A percentile compares a stretch with the other conserved stretches of the same genome.
phyloP scores from a whole-genome alignment of 2,797 vertebrate species.

The Tangara arthus region DNA sequence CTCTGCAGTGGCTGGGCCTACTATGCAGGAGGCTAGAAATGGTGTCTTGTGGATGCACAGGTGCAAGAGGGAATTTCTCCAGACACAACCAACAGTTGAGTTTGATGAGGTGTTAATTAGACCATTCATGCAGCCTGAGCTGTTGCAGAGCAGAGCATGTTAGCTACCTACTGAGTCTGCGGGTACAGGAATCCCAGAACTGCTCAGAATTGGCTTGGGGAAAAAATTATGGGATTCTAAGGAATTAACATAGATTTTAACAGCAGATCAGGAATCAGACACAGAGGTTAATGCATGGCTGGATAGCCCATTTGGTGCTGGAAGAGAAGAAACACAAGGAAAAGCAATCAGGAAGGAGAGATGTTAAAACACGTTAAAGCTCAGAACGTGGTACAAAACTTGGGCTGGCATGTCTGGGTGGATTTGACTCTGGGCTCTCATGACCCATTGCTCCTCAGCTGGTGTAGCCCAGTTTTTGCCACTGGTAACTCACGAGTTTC shows the following conservation, averaged over 20 bases:
- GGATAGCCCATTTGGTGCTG: background rate
- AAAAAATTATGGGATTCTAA: conserved; percentile 5
- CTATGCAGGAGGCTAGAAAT: background rate
- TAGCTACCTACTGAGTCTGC: conserved; percentile 27
- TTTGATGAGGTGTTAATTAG: conserved; percentile 75
- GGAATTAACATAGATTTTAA: conserved; percentile 42
- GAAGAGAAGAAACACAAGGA: background rate
- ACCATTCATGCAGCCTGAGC: conserved; percentile 55
- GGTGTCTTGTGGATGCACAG: conserved; percentile 23
- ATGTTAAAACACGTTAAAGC: background rate
- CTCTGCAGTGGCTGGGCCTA: background rate
- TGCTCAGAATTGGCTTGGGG: background rate
- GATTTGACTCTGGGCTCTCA: background rate
- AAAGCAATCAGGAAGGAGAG: background rate
- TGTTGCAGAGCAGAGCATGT: conserved; percentile 8
- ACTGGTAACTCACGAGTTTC: rapidly evolving
- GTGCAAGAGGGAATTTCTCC: conserved; percentile 62
- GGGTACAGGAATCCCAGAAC: conserved; percentile 30
- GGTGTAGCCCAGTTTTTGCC: background rate
- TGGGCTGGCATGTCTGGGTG: background rate
- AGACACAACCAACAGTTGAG: conserved; percentile 26
- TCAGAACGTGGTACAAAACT: background rate
- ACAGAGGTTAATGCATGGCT: background rate
- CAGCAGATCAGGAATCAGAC: conserved; percentile 11
- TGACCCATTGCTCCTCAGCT: background rate